Conservation (phyloP, 2,888 invertebrate species). For the Hirtodrosophila duncani region DNA sequence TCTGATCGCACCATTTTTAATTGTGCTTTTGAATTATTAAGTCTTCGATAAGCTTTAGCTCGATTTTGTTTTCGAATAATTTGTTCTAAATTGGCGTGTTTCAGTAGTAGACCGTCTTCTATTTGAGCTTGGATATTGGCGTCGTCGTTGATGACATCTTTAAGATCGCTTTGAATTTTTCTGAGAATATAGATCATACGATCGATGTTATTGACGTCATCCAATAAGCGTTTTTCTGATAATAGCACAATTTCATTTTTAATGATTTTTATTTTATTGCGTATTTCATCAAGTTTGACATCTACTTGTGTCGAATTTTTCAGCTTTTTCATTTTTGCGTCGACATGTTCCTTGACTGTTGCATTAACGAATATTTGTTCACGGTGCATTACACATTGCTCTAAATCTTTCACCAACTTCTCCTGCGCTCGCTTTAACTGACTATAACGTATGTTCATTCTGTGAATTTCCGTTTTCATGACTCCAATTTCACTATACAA, state of each 20-base stretch:
- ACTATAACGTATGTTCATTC: conserved; percentile 84
- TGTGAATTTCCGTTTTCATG: conserved; percentile 90
- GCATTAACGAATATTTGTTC: conserved; percentile 82
- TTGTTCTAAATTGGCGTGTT: conserved; percentile 68
- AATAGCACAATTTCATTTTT: conserved; percentile 73
- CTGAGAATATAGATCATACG: conserved; percentile 54
- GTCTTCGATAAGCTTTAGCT: conserved; percentile 52
- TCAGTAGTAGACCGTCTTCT: conserved; percentile 75
- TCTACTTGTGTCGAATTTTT: conserved; percentile 79
- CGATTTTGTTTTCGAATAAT: conserved; percentile 53
- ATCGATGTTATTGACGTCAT: conserved; percentile 58
- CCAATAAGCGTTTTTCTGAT: conserved; percentile 60
- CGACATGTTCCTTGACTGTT: conserved; percentile 80
- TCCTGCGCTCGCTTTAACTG: conserved; percentile 77
- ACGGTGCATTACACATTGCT: conserved; percentile 82
- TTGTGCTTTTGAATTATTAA: conserved; percentile 31
- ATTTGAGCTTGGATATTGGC: conserved; percentile 74
- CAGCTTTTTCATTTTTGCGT: conserved; percentile 77
- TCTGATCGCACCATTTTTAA: conserved; percentile 42
- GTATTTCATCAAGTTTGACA: conserved; percentile 81
- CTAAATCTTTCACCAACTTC: conserved; percentile 81
- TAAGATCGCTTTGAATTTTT: conserved; percentile 60
- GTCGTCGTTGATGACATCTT: conserved; percentile 62
- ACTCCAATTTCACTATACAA: conserved; percentile 85
- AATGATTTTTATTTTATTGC: conserved; percentile 80